Evolutionary conservation across 2,113 vertebrate species (phyloP).

Genomic region (Corvus cornix): DNA sequence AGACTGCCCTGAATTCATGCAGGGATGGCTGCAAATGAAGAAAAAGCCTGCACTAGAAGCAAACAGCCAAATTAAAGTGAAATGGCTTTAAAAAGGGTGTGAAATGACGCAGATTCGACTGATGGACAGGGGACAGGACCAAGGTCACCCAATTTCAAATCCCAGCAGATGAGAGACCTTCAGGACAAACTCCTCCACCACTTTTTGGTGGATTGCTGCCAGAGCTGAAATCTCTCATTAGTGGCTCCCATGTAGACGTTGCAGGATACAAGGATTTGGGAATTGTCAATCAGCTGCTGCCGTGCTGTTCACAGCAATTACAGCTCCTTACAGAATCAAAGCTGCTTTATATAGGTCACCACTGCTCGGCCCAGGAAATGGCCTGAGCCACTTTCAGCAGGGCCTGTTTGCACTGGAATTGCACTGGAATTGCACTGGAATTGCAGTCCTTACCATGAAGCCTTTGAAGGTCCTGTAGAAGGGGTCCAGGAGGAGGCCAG

Average conservation of each 20-base stretch:
- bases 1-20: background rate
- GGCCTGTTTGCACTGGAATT: background rate
- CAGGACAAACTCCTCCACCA: background rate
- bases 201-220: background rate
- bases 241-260: background rate
- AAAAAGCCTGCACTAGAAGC: background rate
- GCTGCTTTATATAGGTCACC: background rate
- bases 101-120: background rate
- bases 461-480: constrained; percentile 83
- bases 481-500: constrained; percentile 77
- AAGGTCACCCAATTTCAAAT: background rate
- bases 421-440: background rate
- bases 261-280: background rate
- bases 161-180: background rate
- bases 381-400: background rate
- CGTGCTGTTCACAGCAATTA: background rate
- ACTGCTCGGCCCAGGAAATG: background rate
- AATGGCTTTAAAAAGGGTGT: background rate
- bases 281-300: background rate
- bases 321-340: background rate
- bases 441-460: constrained; percentile 77
- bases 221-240: background rate
- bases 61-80: background rate
- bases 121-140: background rate
- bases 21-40: background rate